phyloP scores from a whole-genome alignment of 2,888 invertebrate species.

The Syrphus vitripennis region DNA sequence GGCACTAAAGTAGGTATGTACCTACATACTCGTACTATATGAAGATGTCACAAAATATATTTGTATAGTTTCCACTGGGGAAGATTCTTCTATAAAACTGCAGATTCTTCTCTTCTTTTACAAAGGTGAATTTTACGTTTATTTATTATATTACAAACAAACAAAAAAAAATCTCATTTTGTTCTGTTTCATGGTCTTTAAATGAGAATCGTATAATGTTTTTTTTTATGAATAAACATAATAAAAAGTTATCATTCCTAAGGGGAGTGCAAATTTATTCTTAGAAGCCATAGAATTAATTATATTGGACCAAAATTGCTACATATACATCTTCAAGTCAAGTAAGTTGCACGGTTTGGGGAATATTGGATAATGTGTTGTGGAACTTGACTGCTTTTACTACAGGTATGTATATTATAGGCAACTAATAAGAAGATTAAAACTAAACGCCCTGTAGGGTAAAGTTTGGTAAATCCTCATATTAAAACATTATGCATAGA shows the following conservation, averaged over 20 bases:
- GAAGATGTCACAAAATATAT: slow-evolving; percentile 8
- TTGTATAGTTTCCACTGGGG: background rate
- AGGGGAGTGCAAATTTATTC: background rate
- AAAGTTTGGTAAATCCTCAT: no score
- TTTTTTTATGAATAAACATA: background rate
- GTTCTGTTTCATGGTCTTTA: background rate
- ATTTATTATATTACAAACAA: background rate
- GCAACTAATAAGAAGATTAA: no score
- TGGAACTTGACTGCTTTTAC: no score
- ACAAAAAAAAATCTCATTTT: slow-evolving; percentile 1
- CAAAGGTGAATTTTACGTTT: background rate
- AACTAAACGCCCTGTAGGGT: no score
- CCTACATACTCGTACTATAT: background rate
- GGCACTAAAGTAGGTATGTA: background rate
- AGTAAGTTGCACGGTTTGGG: background rate
- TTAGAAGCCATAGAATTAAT: background rate
- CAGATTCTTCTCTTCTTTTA: background rate
- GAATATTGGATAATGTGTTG: background rate
- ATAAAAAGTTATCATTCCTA: background rate
- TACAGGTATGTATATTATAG: no score
- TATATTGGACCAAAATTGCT: background rate
- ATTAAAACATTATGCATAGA: no score
- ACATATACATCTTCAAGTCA: background rate
- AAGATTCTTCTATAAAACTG: background rate
- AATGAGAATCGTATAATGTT: slow-evolving; percentile 13